Base-by-base conservation (phyloP, 2,888 invertebrate species). In the Sussaba pulchella region DNA sequence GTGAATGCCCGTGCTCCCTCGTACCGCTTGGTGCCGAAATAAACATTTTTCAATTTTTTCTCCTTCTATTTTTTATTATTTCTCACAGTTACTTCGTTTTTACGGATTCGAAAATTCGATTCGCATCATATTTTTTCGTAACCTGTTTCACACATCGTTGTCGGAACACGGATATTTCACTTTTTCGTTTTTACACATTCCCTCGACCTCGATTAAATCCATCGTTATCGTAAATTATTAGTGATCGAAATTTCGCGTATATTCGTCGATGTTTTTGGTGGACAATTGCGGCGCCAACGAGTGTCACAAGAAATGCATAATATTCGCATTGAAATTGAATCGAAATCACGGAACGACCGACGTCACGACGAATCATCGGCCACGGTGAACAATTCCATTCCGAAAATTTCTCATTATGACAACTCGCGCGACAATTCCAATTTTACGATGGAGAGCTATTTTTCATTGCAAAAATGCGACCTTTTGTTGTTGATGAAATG, bases 61-160 rank as follows among this genome's bases (percentile, higher is more conserved):
- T n/a, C n/a, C n/a, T n/a, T n/a, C n/a, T n/a, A n/a, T n/a, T n/a
- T n/a, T n/a, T n/a, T 19, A 21, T 47, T 69, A 61, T 61, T 52
- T 45, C 26, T 45, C 14, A 24, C 9, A 41, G 36, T 3, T 31
- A 57, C 59, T 67, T 69, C 41, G 26, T 5, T 41, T 21, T 12
- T 21, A 45, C 47, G 45, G 21, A 24, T 36, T 19, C 26, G 26
- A 19, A n/a, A 14, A 14, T 36, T 24, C 17, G 19, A 12, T 19
- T 9, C 43, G 36, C 41, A 54, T 67, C 45, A 47, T 67, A 63
- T 72, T 80, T 63, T 39, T 54, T 71, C 31, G 43, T 66, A 12
- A 45, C n/a, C n/a, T n/a, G n/a, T n/a, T 64, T 17, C 41, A 4
- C 39, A n/a, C 43, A 19, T 39, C 43, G 14, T 4, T 54, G 45